Conservation (phyloP, 2,888 invertebrate species). For the Ametastegia equiseti region DNA sequence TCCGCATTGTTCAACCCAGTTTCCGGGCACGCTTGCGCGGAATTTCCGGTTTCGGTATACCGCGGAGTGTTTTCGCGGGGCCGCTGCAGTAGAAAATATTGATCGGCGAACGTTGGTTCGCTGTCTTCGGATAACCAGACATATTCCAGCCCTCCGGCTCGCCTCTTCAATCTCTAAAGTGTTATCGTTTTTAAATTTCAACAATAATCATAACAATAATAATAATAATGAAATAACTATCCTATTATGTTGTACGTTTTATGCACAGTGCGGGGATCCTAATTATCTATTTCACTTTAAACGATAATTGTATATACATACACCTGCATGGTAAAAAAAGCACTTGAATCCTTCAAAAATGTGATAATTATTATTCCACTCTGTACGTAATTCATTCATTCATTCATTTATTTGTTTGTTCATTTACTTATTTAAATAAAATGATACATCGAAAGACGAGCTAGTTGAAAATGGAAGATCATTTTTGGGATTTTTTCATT, state of each 20-base stretch:
- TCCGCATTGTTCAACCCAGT: background rate
- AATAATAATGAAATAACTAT: background rate
- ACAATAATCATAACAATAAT: background rate
- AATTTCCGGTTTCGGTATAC: background rate
- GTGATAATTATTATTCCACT: too few relatives aligned
- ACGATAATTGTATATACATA: background rate
- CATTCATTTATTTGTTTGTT: too few relatives aligned
- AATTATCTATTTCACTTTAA: background rate
- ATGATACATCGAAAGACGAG: background rate
- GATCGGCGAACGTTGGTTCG: conserved; percentile 12
- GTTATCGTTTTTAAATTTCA: too few relatives aligned
- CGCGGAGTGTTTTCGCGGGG: conserved; percentile 24
- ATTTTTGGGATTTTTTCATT: background rate
- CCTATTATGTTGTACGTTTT: background rate
- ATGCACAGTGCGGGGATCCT: background rate
- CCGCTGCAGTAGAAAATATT: conserved; percentile 40
- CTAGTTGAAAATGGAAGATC: background rate
- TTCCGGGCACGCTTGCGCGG: conserved; percentile 41
- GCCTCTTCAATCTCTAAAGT: background rate
- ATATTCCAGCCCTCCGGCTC: background rate
- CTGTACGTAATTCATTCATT: too few relatives aligned
- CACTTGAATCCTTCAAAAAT: too few relatives aligned
- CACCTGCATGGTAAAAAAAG: background rate
- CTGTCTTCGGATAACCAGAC: background rate
- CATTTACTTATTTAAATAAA: too few relatives aligned